Evolutionary conservation across 1,140 invertebrate genomes (phyloP).

Genomic region (Teleopsis dalmanni): DNA sequence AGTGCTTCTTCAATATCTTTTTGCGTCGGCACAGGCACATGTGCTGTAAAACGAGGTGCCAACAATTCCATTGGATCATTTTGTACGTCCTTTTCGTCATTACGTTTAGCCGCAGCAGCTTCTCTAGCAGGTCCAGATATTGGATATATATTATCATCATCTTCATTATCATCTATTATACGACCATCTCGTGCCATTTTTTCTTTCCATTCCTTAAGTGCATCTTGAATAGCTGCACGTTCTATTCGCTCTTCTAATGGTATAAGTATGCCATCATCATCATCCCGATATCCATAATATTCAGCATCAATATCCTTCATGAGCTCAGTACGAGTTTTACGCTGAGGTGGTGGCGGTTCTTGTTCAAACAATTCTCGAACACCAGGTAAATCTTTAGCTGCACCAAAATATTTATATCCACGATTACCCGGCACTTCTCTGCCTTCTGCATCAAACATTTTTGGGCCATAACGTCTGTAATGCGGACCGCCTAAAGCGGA

Average conservation of each 20-base stretch:
- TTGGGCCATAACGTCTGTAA: slow-evolving; percentile 83
- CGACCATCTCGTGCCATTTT: slow-evolving; percentile 54
- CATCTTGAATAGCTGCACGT: slow-evolving; percentile 57
- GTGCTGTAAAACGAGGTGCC: slow-evolving; percentile 61
- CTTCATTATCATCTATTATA: slow-evolving; percentile 47
- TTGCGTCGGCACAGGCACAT: slow-evolving; percentile 80
- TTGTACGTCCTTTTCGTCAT: slow-evolving; percentile 11
- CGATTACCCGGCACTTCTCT: slow-evolving; percentile 96
- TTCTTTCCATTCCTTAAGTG: slow-evolving; percentile 57
- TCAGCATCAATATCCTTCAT: slow-evolving; percentile 98
- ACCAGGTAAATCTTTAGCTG: slow-evolving; percentile 95
- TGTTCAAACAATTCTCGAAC: slow-evolving; percentile 97
- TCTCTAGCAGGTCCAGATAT: slow-evolving; percentile 30
- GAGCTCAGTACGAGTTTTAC: slow-evolving; percentile 89
- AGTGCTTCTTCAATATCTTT: slow-evolving; percentile 85
- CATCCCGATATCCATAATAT: slow-evolving; percentile 98
- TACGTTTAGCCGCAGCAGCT: slow-evolving; percentile 27
- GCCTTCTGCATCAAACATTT: slow-evolving; percentile 92
- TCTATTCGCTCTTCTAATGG: slow-evolving; percentile 81
- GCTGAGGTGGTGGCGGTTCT: slow-evolving; percentile 77
- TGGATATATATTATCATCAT: slow-evolving; percentile 47
- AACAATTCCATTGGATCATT: slow-evolving; percentile 32
- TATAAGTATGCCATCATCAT: slow-evolving; percentile 92
- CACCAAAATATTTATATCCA: slow-evolving; percentile 99
- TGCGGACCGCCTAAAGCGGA: slow-evolving; percentile 91